phyloP scores from a whole-genome alignment of 2,888 invertebrate species.

The Crocallis elinguaria region DNA sequence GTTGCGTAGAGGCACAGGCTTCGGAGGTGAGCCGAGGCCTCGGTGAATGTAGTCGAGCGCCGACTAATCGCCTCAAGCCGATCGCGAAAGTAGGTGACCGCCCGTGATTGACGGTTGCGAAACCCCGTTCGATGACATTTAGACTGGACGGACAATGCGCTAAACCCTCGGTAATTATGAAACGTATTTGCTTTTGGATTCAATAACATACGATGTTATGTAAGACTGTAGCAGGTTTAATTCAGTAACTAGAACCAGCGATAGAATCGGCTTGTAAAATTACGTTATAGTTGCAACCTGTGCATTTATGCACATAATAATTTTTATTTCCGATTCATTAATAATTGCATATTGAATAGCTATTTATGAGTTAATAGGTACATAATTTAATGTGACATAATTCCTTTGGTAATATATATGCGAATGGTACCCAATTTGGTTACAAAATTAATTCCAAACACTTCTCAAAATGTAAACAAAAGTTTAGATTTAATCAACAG shows the following conservation, averaged over 20 bases:
- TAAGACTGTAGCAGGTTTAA: conserved; percentile 33
- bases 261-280: not conserved
- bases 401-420: too few species aligned
- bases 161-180: conserved; percentile 76
- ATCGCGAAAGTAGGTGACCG: conserved; percentile 85
- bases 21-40: conserved; percentile 79
- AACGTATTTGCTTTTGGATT: conserved; percentile 55
- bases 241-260: conserved; percentile 5
- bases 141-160: conserved; percentile 75
- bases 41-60: conserved; percentile 80
- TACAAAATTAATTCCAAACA: not conserved
- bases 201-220: conserved; percentile 41
- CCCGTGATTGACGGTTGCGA: conserved; percentile 82
- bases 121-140: conserved; percentile 84
- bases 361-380: too few species aligned
- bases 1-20: conserved; percentile 75
- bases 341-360: too few species aligned
- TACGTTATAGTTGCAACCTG: not conserved
- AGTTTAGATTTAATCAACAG: not conserved
- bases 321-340: too few species aligned
- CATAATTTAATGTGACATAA: too few species aligned
- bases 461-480: not conserved
- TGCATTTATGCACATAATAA: too few species aligned
- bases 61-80: conserved; percentile 79
- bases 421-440: too few species aligned